Evolutionary conservation across 2,888 invertebrate genomes (phyloP), one percentile per base, ranked within the genome.

Genomic region (Helleia helle): DNA sequence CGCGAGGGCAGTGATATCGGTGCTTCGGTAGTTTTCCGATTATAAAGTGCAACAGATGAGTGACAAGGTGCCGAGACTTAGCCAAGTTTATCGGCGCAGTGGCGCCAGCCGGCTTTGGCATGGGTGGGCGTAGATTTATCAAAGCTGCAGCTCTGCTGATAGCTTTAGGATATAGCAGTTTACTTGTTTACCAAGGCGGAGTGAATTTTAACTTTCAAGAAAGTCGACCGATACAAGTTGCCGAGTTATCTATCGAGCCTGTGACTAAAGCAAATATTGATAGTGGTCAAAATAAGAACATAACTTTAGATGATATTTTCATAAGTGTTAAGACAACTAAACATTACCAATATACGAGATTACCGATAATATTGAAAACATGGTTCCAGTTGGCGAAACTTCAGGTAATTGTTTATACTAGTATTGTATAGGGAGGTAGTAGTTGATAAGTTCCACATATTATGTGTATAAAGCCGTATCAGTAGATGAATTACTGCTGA

Each of bases 291-390:
- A 74, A 56, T 50, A 86, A 80, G 51, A 88, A 90, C 50, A 91
- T 93, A 52, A 89, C 88, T 55, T 81, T 95, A 57, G 89, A 93
- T 77, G 96, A 97, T 81, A 88, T 97, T 62, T 97, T 96, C 80
- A 94, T 97, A 72, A 95, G 95, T 85, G 96, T 98, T 41, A 98
- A 98, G 86, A 97, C 97, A 48, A 94, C 97, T 42, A 90, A 91
- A 70, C 90, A 91, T 77, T 96, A 94, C 81, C 96, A 97, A 71
- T 85, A 89, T 52, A 90, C 91, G 38, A 89, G 98, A 58, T 75
- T 99, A 62, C 92, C 93, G 40, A 88, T 95, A 50, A 93, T 98
- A 62, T 87, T 97, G 70, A 92, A 93, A 80, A 99, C 98, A 46
- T 99, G 98, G 98, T 96, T 96, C 73, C 93, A 93, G 73, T 86